A percentile compares a stretch with the other conserved stretches of the same genome.
Evolutionary conservation across 2,113 vertebrate species (phyloP).

Genomic region (Electrona antarctica): DNA sequence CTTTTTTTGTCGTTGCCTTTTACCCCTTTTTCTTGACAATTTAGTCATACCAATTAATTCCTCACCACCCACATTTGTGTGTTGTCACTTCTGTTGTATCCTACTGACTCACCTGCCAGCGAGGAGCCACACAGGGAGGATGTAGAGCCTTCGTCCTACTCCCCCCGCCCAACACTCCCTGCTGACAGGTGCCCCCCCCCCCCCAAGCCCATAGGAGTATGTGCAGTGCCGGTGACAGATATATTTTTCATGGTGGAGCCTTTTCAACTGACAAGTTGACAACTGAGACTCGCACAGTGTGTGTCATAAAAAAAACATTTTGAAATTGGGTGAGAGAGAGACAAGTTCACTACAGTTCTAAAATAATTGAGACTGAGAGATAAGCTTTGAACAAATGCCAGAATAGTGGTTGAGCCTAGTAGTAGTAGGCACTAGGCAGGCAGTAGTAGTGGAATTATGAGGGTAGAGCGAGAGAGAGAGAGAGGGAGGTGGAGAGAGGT

Average conservation of each 20-base stretch:
- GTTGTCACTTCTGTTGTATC: too few species aligned
- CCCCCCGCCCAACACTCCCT: too few species aligned
- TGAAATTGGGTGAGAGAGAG: neutral
- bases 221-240: too few species aligned
- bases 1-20: too few species aligned
- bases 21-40: too few species aligned
- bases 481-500: slow-evolving; percentile 5
- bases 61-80: too few species aligned
- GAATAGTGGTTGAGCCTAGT: slow-evolving; percentile 8
- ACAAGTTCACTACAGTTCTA: neutral
- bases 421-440: neutral
- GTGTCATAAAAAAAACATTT: neutral
- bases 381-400: neutral
- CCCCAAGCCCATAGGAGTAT: too few species aligned
- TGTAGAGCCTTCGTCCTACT: too few species aligned
- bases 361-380: neutral
- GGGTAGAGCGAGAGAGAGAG: slow-evolving; percentile 38
- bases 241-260: neutral
- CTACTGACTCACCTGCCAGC: too few species aligned
- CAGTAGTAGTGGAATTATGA: slow-evolving; percentile 57
- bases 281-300: neutral
- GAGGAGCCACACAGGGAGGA: too few species aligned
- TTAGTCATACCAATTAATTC: too few species aligned
- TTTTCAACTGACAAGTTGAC: neutral
- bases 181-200: too few species aligned